phyloP scores from a whole-genome alignment of 35 echinoderm and acorn worm genomes.

The Apostichopus californicus region DNA sequence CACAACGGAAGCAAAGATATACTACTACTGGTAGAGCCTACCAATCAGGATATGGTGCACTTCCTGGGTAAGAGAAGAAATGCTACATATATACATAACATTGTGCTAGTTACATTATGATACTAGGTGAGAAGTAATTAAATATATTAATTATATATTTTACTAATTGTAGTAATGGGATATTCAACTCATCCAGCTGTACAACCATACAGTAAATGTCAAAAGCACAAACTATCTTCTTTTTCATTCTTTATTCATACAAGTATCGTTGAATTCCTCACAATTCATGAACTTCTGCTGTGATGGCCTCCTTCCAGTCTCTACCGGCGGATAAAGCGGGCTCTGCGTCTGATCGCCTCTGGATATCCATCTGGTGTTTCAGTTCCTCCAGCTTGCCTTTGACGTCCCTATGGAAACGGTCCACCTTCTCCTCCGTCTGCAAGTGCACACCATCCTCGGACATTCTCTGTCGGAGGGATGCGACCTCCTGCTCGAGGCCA shows the following conservation, averaged over 20 bases:
- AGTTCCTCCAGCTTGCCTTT: constrained; percentile 60
- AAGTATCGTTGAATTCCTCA: constrained; percentile 4
- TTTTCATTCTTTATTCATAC: not conserved
- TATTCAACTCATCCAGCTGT: no score
- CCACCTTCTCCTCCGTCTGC: constrained; percentile 62
- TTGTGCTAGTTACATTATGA: no score
- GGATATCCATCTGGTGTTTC: constrained; percentile 46
- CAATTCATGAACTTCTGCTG: constrained; percentile 63
- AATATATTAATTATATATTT: no score
- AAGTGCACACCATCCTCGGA: constrained; percentile 43
- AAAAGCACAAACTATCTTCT: not conserved
- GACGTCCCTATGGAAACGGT: constrained; percentile 51
- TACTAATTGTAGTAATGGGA: no score
- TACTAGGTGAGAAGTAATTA: no score
- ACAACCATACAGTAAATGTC: not conserved
- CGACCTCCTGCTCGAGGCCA: constrained; percentile 56
- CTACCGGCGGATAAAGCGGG: not conserved
- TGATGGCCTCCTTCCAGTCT: constrained; percentile 39
- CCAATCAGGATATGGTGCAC: no score
- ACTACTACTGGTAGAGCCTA: no score
- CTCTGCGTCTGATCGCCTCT: constrained; percentile 13
- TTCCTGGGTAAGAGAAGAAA: no score
- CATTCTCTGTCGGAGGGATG: constrained; percentile 35
- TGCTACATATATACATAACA: no score
- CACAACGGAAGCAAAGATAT: no score